Evolutionary conservation across 2,888 invertebrate species (phyloP).

Genomic region (Eumacrocentrus americanus): DNA sequence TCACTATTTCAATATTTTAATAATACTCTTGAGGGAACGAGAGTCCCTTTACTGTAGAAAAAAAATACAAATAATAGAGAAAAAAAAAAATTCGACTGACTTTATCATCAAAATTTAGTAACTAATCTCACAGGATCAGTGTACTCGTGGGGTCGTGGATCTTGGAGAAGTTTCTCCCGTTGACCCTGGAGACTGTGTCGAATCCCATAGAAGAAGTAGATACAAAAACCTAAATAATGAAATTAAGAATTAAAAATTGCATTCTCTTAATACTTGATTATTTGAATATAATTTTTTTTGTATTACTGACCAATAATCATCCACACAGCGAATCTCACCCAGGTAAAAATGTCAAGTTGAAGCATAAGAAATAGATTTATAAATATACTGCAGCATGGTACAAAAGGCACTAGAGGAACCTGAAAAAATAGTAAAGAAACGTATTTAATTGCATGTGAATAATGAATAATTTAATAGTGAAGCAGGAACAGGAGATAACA

Average conservation of each 20-base stretch:
- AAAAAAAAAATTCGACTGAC: neutral
- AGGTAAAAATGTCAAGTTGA: slow-evolving; percentile 82
- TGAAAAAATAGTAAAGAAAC: slow-evolving; percentile 52
- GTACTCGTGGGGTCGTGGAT: slow-evolving; percentile 43
- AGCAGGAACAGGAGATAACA: neutral
- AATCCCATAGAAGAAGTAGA: slow-evolving; percentile 88
- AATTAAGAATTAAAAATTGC: slow-evolving; percentile 37
- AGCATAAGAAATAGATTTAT: slow-evolving; percentile 92
- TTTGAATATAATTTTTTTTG: neutral
- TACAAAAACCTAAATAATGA: slow-evolving; percentile 72
- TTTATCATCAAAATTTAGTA: slow-evolving; percentile 35
- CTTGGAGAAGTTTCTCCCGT: slow-evolving; percentile 43
- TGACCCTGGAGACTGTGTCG: slow-evolving; percentile 73
- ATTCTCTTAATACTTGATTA: too few species aligned
- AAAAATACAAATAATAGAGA: too few species aligned
- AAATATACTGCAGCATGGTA: slow-evolving; percentile 84
- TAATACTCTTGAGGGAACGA: too few species aligned
- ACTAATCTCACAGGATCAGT: slow-evolving; percentile 41
- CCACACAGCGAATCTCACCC: slow-evolving; percentile 90
- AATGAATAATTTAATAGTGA: neutral
- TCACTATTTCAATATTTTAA: too few species aligned
- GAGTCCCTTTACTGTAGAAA: too few species aligned
- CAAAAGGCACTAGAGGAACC: slow-evolving; percentile 85
- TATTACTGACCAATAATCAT: slow-evolving; percentile 71
- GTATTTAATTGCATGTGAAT: too few species aligned